Conservation (phyloP, 2,797 vertebrate genomes). For the Crypturellus tataupa region DNA sequence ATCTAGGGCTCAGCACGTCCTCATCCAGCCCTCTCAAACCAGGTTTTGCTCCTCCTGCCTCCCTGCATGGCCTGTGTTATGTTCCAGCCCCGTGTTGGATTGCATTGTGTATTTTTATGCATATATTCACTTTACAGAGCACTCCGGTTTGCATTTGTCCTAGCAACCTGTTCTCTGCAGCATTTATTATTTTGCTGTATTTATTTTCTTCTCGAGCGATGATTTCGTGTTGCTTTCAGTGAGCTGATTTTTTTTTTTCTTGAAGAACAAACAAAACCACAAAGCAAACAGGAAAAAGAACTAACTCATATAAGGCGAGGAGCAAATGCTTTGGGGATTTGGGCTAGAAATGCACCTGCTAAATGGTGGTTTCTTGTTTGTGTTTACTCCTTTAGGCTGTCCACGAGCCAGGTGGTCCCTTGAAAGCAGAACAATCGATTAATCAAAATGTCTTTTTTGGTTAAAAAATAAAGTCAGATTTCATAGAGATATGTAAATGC, state of each 20-base stretch:
- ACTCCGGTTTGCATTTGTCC: background rate
- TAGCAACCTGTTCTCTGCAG: background rate
- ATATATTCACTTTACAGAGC: accelerated
- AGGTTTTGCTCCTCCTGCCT: background rate
- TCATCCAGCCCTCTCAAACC: background rate
- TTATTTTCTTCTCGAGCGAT: background rate
- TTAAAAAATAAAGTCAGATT: background rate
- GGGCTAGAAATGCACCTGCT: background rate
- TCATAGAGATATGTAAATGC: background rate
- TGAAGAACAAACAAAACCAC: background rate
- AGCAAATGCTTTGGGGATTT: background rate
- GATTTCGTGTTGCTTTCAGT: background rate
- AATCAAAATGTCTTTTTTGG: background rate
- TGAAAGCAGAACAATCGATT: background rate
- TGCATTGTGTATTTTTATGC: accelerated
- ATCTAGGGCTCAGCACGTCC: background rate
- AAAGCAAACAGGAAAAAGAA: no score
- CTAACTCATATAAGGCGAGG: background rate
- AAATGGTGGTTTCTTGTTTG: background rate
- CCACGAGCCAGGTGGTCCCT: background rate
- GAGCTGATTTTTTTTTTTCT: background rate
- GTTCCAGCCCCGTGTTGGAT: background rate
- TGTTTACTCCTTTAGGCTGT: accelerated
- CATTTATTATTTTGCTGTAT: background rate
- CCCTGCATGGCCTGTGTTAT: background rate